Evolutionary conservation across 2,113 vertebrate genomes (phyloP).

Genomic region (Lycocorax pyrrhopterus): DNA sequence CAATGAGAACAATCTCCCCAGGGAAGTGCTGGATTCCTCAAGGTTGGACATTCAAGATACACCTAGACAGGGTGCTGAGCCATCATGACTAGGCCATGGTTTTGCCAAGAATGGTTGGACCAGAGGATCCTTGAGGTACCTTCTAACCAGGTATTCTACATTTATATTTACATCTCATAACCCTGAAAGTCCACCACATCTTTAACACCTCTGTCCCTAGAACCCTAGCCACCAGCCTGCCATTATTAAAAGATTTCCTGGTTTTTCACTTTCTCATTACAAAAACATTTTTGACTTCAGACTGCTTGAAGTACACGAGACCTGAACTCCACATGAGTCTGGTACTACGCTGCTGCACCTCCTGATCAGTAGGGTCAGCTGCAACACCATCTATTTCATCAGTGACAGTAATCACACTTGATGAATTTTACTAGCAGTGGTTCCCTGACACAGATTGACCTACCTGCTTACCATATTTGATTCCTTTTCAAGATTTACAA

Average conservation of each 20-base stretch:
- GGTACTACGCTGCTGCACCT: neutral
- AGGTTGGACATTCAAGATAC: accelerated
- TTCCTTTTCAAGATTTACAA: neutral
- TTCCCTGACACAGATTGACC: conserved; percentile 24
- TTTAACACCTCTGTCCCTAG: neutral
- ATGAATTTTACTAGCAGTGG: neutral
- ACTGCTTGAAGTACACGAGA: neutral
- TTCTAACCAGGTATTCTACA: neutral
- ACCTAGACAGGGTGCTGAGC: neutral
- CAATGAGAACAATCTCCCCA: neutral
- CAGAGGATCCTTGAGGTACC: neutral
- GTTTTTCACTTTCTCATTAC: neutral
- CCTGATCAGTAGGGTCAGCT: neutral
- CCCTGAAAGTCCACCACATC: neutral
- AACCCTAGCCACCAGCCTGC: neutral
- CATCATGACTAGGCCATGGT: accelerated
- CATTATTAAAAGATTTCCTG: neutral
- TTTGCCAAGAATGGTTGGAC: neutral
- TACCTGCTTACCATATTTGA: neutral
- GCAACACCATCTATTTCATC: neutral
- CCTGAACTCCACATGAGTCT: neutral
- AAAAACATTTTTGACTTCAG: neutral
- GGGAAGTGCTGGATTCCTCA: neutral
- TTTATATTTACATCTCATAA: neutral
- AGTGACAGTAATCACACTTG: neutral